Evolutionary conservation across 2,797 vertebrate species (phyloP).

Genomic region (Mallotus villosus): DNA sequence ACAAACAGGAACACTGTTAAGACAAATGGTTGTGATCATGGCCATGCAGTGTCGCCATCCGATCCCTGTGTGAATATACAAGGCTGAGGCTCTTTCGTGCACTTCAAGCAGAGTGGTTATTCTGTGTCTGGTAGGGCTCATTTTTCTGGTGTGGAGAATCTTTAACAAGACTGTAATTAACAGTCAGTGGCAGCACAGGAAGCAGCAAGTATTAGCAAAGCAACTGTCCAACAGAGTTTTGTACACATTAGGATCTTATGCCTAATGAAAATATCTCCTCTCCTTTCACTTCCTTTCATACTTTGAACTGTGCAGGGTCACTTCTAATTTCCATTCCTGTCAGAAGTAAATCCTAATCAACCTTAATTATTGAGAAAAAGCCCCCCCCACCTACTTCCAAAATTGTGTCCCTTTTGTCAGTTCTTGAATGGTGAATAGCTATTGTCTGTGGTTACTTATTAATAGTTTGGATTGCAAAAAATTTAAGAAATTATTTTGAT

Average conservation of each 20-base stretch:
- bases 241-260: not conserved
- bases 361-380: constrained; percentile 47
- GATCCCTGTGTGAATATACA: constrained; percentile 47
- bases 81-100: constrained; percentile 44
- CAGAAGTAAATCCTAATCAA: constrained; percentile 34
- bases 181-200: constrained; percentile 27
- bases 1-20: not conserved
- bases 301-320: constrained; percentile 43
- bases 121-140: constrained; percentile 28
- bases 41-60: constrained; percentile 48
- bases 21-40: constrained; percentile 4
- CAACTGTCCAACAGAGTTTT: constrained; percentile 16
- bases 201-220: constrained; percentile 22
- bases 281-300: constrained; percentile 21
- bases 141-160: constrained; percentile 19
- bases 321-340: constrained; percentile 51
- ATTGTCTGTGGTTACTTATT: constrained; percentile 42
- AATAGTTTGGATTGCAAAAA: constrained; percentile 35
- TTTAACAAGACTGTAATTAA: constrained; percentile 28
- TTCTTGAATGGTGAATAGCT: constrained; percentile 47
- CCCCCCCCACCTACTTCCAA: constrained; percentile 24
- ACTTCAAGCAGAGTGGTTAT: constrained; percentile 43
- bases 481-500: constrained; percentile 32
- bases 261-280: not conserved
- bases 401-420: constrained; percentile 33